These are phyloP conservation scores for Drosophila prosaltans DNA, from an alignment of 1,140 invertebrate genomes.

Conservation along the genomic window DNA sequence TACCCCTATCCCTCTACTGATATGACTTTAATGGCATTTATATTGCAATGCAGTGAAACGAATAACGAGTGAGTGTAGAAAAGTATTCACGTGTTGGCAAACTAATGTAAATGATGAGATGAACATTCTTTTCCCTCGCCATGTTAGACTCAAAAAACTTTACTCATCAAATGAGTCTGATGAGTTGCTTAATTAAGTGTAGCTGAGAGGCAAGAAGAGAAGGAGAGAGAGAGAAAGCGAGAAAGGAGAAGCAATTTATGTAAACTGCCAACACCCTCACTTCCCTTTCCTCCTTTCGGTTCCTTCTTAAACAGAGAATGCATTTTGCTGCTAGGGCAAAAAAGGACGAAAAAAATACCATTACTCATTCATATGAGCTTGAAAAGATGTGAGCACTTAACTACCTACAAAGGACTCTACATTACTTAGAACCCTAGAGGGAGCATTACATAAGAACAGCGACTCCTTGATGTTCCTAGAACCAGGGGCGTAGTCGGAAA, in stretches of 20 bases:
- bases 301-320: conserved; percentile 1
- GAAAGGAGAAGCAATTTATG: conserved; percentile 4
- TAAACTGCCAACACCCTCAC: neutral
- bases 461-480: neutral
- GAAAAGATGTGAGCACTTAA: conserved; percentile 10
- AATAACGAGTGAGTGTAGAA: conserved; percentile 12
- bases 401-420: conserved; percentile 7
- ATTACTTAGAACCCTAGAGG: neutral
- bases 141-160: conserved; percentile 56
- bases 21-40: conserved; percentile 55
- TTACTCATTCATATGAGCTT: conserved; percentile 4
- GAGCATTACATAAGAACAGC: neutral
- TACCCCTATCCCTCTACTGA: neutral
- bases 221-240: neutral
- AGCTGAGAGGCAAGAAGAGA: neutral
- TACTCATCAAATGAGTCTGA: conserved; percentile 37
- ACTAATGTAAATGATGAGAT: conserved; percentile 17
- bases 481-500: neutral
- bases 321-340: neutral
- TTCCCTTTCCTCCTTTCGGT: neutral
- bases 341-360: neutral
- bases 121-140: conserved; percentile 43
- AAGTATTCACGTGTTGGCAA: conserved; percentile 39
- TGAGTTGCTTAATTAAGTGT: conserved; percentile 60
- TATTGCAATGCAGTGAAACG: neutral